A percentile compares a stretch with the other conserved stretches of the same genome.
Conservation (phyloP, 2,113 vertebrate genomes). For the Polypterus senegalus region DNA sequence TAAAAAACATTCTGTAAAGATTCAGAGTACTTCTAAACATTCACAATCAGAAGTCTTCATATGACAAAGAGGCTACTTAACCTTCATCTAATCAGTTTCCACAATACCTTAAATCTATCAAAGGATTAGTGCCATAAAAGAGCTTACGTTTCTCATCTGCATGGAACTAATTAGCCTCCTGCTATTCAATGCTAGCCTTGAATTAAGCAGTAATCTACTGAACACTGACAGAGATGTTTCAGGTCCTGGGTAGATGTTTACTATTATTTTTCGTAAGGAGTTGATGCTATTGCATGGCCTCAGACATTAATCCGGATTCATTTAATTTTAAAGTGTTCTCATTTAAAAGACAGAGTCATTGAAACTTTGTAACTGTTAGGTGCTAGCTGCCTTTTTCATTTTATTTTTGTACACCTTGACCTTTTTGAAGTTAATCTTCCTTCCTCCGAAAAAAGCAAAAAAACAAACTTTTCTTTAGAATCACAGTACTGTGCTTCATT, state of each 20-base stretch:
- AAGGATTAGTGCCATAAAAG: neutral
- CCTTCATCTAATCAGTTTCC: neutral
- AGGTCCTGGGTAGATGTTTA: neutral
- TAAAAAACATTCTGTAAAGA: neutral
- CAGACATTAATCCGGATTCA: too few relatives aligned
- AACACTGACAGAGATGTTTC: neutral
- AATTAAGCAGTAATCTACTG: neutral
- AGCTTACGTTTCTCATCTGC: neutral
- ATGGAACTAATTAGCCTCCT: neutral
- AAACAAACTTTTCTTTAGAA: too few relatives aligned
- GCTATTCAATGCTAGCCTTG: neutral
- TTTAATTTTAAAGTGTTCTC: too few relatives aligned
- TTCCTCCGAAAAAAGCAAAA: too few relatives aligned
- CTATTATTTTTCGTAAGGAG: neutral
- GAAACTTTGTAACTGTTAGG: too few relatives aligned
- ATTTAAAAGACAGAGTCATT: too few relatives aligned
- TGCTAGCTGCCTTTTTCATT: too few relatives aligned
- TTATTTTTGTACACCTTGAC: too few relatives aligned
- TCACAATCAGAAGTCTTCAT: neutral
- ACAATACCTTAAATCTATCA: constrained; percentile 3
- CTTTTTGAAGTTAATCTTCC: too few relatives aligned
- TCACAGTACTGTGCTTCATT: too few relatives aligned
- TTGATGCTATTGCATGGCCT: too few relatives aligned
- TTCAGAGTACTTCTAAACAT: neutral
- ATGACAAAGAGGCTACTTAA: neutral